Evolutionary conservation across 2,113 vertebrate genomes (phyloP).

Genomic region (Vanacampus margaritifer): DNA sequence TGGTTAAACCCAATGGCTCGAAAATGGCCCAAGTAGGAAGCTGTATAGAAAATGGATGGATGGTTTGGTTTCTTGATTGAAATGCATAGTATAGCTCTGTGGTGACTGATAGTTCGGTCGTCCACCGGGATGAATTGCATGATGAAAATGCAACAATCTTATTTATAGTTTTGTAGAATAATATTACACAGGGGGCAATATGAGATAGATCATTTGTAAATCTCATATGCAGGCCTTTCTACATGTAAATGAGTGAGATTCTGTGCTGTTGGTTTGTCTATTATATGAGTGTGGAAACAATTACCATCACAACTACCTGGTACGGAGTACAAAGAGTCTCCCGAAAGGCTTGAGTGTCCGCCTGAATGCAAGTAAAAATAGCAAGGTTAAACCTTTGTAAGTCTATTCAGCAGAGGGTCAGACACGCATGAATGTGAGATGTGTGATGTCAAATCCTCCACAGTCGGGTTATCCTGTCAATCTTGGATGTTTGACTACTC

Average conservation of each 20-base stretch:
- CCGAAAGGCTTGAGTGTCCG: constrained; percentile 21
- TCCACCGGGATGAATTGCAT: constrained; percentile 33
- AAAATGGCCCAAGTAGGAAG: neutral
- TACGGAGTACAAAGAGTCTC: constrained; percentile 27
- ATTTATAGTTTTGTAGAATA: constrained; percentile 42
- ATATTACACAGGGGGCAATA: constrained; percentile 15
- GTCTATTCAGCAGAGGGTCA: constrained; percentile 10
- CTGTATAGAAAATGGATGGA: neutral
- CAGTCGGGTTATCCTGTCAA: constrained; percentile 9
- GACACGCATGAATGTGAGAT: constrained; percentile 6
- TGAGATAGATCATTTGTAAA: constrained; percentile 43
- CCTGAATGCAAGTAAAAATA: constrained; percentile 32
- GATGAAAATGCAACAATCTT: constrained; percentile 23
- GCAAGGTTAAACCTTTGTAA: constrained; percentile 24
- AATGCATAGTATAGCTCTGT: constrained; percentile 9
- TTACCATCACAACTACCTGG: constrained; percentile 30
- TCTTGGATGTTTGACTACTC: constrained; percentile 8
- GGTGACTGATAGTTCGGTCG: constrained; percentile 22
- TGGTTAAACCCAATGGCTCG: no score
- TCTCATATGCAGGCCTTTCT: constrained; percentile 38
- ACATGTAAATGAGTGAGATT: constrained; percentile 38
- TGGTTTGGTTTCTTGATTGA: neutral
- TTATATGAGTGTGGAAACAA: constrained; percentile 49
- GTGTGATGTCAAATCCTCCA: constrained; percentile 10
- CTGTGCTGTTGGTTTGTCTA: constrained; percentile 27